A percentile compares a stretch with the other conserved stretches of the same genome.
These are phyloP conservation scores for Morone chrysops DNA, from an alignment of 2,113 vertebrate species.

Conservation along the genomic window DNA sequence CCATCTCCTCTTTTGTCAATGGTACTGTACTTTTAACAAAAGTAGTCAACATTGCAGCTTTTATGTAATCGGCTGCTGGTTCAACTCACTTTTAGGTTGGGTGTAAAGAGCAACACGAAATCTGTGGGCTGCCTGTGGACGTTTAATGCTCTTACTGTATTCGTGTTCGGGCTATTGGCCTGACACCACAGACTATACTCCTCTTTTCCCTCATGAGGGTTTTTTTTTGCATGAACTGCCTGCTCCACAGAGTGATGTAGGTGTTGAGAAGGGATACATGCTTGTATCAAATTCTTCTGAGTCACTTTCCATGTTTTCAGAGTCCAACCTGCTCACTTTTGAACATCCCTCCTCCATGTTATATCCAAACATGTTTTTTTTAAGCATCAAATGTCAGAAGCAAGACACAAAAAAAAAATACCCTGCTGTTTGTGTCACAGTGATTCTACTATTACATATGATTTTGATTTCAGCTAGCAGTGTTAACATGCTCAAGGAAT, in stretches of 20 bases:
- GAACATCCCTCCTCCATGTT: constrained; percentile 15
- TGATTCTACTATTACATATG: constrained; percentile 14
- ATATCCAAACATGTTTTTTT: background rate
- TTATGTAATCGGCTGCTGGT: background rate
- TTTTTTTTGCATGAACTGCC: constrained; percentile 23
- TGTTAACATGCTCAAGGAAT: constrained; percentile 32
- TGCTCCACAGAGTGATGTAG: constrained; percentile 32
- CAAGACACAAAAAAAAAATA: constrained; percentile 4
- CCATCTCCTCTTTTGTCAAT: constrained; percentile 11
- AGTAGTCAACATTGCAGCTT: background rate
- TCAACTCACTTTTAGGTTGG: constrained; percentile 10
- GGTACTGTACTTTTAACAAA: background rate
- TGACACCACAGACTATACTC: constrained; percentile 26
- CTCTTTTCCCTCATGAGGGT: constrained; percentile 9
- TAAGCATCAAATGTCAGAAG: constrained; percentile 26
- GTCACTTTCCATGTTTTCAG: constrained; percentile 45
- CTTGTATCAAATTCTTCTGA: constrained; percentile 39
- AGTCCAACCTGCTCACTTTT: constrained; percentile 25
- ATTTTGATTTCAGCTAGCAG: constrained; percentile 9
- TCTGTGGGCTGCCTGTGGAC: constrained; percentile 43
- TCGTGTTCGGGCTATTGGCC: constrained; percentile 21
- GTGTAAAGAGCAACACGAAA: constrained; percentile 16
- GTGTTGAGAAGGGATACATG: constrained; percentile 39
- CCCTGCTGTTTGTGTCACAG: constrained; percentile 32
- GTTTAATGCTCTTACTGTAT: constrained; percentile 25